Base-by-base conservation (phyloP, 2,888 invertebrate species). In the Orthosia gothica region DNA sequence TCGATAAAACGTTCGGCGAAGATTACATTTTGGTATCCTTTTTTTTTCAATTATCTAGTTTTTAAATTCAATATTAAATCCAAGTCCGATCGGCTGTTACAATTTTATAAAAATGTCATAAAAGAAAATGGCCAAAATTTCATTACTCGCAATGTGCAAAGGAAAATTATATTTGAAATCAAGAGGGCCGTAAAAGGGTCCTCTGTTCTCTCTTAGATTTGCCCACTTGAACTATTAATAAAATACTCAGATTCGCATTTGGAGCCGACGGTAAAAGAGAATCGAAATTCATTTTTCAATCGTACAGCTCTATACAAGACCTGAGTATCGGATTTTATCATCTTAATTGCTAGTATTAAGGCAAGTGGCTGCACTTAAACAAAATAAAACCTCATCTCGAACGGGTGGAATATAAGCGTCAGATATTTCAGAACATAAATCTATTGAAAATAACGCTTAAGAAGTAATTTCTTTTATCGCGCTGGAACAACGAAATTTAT, bases 1-100 rank as follows among this genome's bases (percentile, higher is more conserved):
- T 88, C 86, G 81, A 88, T 88, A 87, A 87, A 88, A 88, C 76
- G 79, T 86, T 84, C 75, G 80, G 89, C 84, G 87, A 88, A 84
- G 81, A 87, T 87, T 88, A 89, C 76, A 87, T 91, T 40, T 40
- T 92, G 91, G 92, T 92, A 91, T 92, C 84, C 82, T 85, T 73
- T 86, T 86, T 82, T 81, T 82, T 82, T 87, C 83, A 81, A 84
- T 83, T 81, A 83, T 70, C 85, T 89, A 88, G 79, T 79, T 80
- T n/a, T 85, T 81, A 79, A 84, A 85, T 89, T 79, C 76, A 80
- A 84, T 86, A 86, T 82, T 83, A 82, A 88, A 86, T 81, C 76
- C 79, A 84, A 80, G 77, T 87, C 87, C 89, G 85, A 86, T 88
- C 87, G 71, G 74, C 85, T 88, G 86, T 85, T 83, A 79, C 66